A percentile compares a stretch with the other conserved stretches of the same genome.
Conservation (phyloP, 2,888 invertebrate species). For the Sarcophaga rosellei region DNA sequence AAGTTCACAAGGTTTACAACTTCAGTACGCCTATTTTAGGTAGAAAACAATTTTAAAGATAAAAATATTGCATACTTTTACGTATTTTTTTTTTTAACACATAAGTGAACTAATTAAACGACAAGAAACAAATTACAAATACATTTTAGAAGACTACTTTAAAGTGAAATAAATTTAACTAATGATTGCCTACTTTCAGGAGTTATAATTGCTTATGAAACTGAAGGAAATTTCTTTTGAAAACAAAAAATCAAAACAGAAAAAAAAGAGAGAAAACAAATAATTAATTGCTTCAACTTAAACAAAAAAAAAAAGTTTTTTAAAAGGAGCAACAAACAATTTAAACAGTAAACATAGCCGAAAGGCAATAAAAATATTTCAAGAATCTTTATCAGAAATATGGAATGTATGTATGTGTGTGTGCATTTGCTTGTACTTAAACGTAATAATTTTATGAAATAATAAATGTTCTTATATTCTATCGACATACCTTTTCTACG, state of each 20-base stretch:
- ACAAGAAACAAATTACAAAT: too few species aligned
- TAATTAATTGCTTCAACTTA: slow-evolving; percentile 32
- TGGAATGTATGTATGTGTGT: background rate
- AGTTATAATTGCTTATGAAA: background rate
- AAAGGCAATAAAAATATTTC: slow-evolving; percentile 31
- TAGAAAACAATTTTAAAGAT: too few species aligned
- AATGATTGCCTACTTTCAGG: slow-evolving; percentile 43
- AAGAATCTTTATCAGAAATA: slow-evolving; percentile 6
- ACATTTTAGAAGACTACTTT: background rate
- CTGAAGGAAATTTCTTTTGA: background rate
- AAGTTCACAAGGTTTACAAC: too few species aligned
- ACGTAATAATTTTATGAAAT: slow-evolving; percentile 48
- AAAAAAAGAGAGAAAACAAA: background rate
- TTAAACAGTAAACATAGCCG: slow-evolving; percentile 15
- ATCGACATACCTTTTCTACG: slow-evolving; percentile 11
- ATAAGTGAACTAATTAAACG: too few species aligned
- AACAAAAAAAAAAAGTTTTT: background rate
- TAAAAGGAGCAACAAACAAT: background rate
- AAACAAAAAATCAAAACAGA: background rate
- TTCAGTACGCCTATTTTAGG: too few species aligned
- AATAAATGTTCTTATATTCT: slow-evolving; percentile 1
- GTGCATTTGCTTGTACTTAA: slow-evolving; percentile 14
- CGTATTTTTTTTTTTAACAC: too few species aligned
- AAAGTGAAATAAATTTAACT: background rate
- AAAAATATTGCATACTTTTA: too few species aligned